A percentile compares a stretch with the other conserved stretches of the same genome.
phyloP scores from a whole-genome alignment of 2,797 vertebrate genomes.

The Ctenosaura bakeri region DNA sequence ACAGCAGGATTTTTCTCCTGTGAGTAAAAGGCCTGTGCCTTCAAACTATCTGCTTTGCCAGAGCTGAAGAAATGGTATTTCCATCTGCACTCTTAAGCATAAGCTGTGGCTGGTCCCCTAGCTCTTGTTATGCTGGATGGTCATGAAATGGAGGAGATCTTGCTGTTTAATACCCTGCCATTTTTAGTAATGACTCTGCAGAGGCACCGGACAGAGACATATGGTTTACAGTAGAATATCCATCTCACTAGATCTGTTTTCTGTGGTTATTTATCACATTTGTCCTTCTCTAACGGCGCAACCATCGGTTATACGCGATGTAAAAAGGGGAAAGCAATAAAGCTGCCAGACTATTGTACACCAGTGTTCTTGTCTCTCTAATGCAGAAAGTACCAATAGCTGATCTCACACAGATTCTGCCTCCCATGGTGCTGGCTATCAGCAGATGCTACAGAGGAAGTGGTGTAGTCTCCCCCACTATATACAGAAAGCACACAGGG shows the following conservation, averaged over 20 bases:
- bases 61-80: slow-evolving; percentile 18
- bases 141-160: slow-evolving; percentile 41
- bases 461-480: background rate
- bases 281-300: slow-evolving; percentile 74
- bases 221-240: slow-evolving; percentile 74
- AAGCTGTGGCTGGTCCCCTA: slow-evolving; percentile 13
- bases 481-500: background rate
- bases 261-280: slow-evolving; percentile 79
- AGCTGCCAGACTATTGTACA: slow-evolving; percentile 52
- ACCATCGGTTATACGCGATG: slow-evolving; percentile 72
- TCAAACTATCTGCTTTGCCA: background rate
- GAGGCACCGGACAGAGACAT: slow-evolving; percentile 77
- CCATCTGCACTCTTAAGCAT: slow-evolving; percentile 7
- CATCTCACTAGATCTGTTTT: slow-evolving; percentile 73
- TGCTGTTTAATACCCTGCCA: slow-evolving; percentile 45
- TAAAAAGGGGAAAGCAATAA: slow-evolving; percentile 73
- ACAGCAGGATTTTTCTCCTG: background rate
- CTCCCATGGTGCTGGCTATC: slow-evolving; percentile 3
- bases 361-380: slow-evolving; percentile 31
- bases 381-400: slow-evolving; percentile 33
- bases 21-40: background rate
- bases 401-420: slow-evolving; percentile 4
- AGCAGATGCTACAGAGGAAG: slow-evolving; percentile 13
- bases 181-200: slow-evolving; percentile 71
- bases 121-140: slow-evolving; percentile 38